These are phyloP conservation scores for Lacerta viridis DNA, from an alignment of 2,797 vertebrate genomes.

Conservation along the genomic window DNA sequence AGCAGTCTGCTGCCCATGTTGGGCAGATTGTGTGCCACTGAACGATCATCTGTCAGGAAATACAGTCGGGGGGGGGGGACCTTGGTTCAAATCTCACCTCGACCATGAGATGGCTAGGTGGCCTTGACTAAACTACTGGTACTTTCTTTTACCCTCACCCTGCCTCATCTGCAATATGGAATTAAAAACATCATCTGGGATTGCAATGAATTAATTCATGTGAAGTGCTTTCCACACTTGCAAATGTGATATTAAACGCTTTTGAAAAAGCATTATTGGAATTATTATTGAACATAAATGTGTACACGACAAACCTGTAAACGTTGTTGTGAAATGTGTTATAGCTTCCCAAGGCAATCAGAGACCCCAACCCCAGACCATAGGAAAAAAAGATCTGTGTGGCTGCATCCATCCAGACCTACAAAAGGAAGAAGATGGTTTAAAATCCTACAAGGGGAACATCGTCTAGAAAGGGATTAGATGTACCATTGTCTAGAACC, in stretches of 20 bases:
- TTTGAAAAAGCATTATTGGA: no score
- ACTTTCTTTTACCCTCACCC: not conserved
- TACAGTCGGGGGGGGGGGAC: not conserved
- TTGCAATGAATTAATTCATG: not conserved
- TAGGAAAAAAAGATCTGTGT: conserved; percentile 97
- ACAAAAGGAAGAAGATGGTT: accelerated
- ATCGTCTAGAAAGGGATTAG: not conserved
- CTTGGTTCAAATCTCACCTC: not conserved
- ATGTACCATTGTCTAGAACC: no score
- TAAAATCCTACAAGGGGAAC: not conserved
- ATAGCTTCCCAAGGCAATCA: conserved; percentile 93
- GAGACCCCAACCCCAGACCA: conserved; percentile 90
- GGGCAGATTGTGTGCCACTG: no score
- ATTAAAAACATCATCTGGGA: not conserved
- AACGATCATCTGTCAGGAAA: not conserved
- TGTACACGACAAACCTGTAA: conserved; percentile 82
- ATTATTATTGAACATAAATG: not conserved
- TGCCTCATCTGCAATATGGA: not conserved
- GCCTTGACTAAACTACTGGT: not conserved
- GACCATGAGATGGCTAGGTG: not conserved
- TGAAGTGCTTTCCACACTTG: not conserved
- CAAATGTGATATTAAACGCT: no score
- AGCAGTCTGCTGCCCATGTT: not conserved
- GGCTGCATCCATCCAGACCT: conserved; percentile 96
- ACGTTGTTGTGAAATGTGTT: conserved; percentile 91